Evolutionary conservation across 2,888 invertebrate species (phyloP).

Genomic region (Protonemura montana): DNA sequence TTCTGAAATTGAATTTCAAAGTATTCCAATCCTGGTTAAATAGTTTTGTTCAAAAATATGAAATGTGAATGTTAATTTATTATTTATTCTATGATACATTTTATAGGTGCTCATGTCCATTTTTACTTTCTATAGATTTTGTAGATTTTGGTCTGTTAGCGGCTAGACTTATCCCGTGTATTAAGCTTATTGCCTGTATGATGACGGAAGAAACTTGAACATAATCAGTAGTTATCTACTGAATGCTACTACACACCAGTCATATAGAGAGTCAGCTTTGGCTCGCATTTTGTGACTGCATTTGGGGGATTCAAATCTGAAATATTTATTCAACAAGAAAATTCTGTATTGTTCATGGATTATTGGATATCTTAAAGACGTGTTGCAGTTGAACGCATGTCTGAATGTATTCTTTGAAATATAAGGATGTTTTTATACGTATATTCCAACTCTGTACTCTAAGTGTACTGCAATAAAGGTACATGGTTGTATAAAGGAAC

Average conservation of each 20-base stretch:
- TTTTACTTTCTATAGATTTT: constrained; percentile 26
- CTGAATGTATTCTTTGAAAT: constrained; percentile 18
- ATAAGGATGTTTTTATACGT: constrained; percentile 43
- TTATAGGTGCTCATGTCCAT: constrained; percentile 20
- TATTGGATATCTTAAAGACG: not conserved
- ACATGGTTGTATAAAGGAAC: constrained; percentile 41
- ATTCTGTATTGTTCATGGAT: constrained; percentile 10
- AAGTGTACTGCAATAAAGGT: constrained; percentile 46
- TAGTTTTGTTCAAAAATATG: not conserved
- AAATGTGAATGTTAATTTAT: constrained; percentile 13
- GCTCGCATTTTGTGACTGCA: not conserved
- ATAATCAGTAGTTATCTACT: constrained; percentile 1
- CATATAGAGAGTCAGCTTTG: not conserved
- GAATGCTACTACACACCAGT: not conserved
- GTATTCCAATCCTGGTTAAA: not conserved
- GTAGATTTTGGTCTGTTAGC: constrained; percentile 29
- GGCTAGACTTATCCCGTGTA: not conserved
- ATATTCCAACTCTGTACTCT: constrained; percentile 32
- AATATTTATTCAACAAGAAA: constrained; percentile 2
- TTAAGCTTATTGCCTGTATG: not conserved
- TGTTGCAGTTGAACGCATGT: not conserved
- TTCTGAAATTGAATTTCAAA: not conserved
- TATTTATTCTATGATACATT: constrained; percentile 37
- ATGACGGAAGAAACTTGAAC: not conserved
- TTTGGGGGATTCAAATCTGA: constrained; percentile 7